Evolutionary conservation across 2,113 vertebrate genomes (phyloP).

Genomic region (Lipotes vexillifer): DNA sequence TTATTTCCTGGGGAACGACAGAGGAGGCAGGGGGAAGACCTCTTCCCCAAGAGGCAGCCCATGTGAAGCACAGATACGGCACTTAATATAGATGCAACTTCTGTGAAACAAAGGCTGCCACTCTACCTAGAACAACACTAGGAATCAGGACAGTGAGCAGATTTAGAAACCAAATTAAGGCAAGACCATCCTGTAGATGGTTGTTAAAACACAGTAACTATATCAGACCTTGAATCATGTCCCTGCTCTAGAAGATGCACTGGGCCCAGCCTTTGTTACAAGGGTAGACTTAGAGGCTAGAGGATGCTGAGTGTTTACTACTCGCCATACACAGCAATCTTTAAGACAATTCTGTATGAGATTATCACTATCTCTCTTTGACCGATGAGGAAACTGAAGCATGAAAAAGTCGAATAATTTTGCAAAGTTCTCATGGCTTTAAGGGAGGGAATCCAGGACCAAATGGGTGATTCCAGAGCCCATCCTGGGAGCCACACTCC

Average conservation of each 20-base stretch:
- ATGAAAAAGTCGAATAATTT: background rate
- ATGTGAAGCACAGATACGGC: too few relatives aligned
- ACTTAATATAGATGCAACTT: background rate
- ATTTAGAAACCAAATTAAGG: conserved; percentile 5
- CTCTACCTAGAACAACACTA: background rate
- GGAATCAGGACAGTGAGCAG: background rate
- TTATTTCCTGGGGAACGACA: background rate
- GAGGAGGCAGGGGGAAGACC: background rate
- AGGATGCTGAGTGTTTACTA: background rate
- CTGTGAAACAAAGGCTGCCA: background rate
- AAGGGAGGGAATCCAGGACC: background rate
- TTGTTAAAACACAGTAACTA: background rate
- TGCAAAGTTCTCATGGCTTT: background rate
- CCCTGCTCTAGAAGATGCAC: background rate
- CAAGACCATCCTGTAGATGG: background rate
- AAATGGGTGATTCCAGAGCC: background rate
- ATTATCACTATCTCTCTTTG: background rate
- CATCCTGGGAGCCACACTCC: background rate
- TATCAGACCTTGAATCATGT: background rate
- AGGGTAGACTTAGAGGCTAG: background rate
- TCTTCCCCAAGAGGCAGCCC: background rate
- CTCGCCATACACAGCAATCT: rapidly evolving
- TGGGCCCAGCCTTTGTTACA: background rate
- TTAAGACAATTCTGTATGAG: background rate
- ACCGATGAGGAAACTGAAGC: background rate